Conservation (phyloP, 2,888 invertebrate genomes). For the Hesperia comma region DNA sequence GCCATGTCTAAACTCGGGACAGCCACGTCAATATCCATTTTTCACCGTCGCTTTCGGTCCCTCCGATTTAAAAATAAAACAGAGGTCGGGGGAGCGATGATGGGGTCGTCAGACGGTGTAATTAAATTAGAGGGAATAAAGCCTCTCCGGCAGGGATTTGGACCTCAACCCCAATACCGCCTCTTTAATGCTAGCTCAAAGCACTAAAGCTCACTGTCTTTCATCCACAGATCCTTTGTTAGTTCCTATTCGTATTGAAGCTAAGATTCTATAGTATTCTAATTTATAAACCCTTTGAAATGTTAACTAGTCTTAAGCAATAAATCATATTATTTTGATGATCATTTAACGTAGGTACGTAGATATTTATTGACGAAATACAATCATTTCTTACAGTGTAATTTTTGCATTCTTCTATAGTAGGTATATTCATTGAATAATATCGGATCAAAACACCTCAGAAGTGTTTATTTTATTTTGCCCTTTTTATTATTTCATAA, state of each 20-base stretch:
- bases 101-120: constrained; percentile 66
- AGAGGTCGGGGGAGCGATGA: constrained; percentile 63
- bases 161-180: constrained; percentile 44
- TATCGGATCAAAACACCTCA: too few relatives aligned
- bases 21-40: constrained; percentile 50
- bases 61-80: constrained; percentile 56
- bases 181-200: constrained; percentile 39
- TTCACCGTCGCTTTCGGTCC: constrained; percentile 52
- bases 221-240: constrained; percentile 34
- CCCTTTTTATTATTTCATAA: too few relatives aligned
- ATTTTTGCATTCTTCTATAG: too few relatives aligned
- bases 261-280: constrained; percentile 8
- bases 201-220: constrained; percentile 40
- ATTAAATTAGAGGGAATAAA: constrained; percentile 68
- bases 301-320: not conserved
- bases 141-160: constrained; percentile 53
- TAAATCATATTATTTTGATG: not conserved
- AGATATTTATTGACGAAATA: too few relatives aligned
- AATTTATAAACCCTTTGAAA: not conserved
- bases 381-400: too few relatives aligned
- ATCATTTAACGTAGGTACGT: too few relatives aligned
- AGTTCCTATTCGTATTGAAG: constrained; percentile 23
- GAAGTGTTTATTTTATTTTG: too few relatives aligned
- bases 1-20: constrained; percentile 1
- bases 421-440: too few relatives aligned